A percentile compares a stretch with the other conserved stretches of the same genome.
Evolutionary conservation across 2,797 vertebrate species (phyloP).

Genomic region (Sylvia borin): DNA sequence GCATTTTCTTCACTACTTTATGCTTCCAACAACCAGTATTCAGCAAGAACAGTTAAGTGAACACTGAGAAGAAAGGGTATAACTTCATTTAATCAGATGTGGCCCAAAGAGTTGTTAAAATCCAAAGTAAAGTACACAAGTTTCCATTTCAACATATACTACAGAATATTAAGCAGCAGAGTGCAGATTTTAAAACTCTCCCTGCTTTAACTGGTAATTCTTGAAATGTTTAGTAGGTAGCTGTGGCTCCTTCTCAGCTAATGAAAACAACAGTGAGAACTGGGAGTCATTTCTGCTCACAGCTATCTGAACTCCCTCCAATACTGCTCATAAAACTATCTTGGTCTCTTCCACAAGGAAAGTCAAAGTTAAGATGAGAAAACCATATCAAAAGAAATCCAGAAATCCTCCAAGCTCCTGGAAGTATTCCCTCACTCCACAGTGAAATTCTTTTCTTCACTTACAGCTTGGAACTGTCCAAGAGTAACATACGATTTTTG

Average conservation of each 20-base stretch:
- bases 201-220: neutral
- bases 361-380: neutral
- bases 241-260: neutral
- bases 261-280: neutral
- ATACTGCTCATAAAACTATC: neutral
- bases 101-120: neutral
- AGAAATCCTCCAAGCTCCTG: neutral
- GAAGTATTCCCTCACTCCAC: neutral
- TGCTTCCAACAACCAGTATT: neutral
- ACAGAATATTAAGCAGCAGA: neutral
- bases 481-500: neutral
- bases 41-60: neutral
- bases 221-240: neutral
- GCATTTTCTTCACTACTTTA: neutral
- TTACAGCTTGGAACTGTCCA: neutral
- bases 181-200: neutral
- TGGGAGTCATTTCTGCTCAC: neutral
- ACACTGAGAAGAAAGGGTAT: neutral
- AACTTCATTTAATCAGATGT: neutral
- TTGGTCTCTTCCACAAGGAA: neutral
- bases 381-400: neutral
- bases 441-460: neutral
- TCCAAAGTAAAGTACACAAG: neutral
- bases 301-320: neutral
- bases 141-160: neutral